Evolutionary conservation across 23 tunicate genomes (phyloP).

Genomic region (Halocynthia aurantium): DNA sequence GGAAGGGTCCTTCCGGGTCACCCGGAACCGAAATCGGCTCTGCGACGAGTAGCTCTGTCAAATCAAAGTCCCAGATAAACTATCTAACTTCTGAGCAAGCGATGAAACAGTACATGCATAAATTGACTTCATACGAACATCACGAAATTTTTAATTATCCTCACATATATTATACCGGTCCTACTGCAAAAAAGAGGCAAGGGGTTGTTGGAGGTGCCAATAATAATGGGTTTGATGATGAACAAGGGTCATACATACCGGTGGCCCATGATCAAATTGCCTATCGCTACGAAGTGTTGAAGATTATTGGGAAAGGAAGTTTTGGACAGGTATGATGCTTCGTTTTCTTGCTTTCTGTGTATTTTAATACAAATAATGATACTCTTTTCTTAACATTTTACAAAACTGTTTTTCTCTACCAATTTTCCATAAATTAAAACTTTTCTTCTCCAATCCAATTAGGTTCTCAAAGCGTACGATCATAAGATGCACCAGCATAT

Average conservation of each 20-base stretch:
- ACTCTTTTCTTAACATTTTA: background rate
- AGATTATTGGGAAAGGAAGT: conserved; percentile 92
- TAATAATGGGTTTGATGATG: conserved; percentile 93
- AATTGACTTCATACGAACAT: conserved; percentile 85
- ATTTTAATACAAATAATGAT: too few relatives aligned
- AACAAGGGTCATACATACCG: conserved; percentile 89
- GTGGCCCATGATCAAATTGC: conserved; percentile 94
- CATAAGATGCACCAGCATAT: conserved; percentile 88
- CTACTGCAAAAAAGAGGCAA: conserved; percentile 72
- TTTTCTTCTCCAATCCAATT: background rate
- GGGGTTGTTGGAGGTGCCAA: conserved; percentile 83
- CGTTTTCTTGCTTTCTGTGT: too few relatives aligned
- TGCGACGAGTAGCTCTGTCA: conserved; percentile 43
- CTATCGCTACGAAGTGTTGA: conserved; percentile 90
- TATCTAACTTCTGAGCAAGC: conserved; percentile 94
- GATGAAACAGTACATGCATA: conserved; percentile 97
- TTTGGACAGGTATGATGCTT: conserved; percentile 70
- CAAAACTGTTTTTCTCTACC: background rate
- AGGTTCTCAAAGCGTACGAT: conserved; percentile 93
- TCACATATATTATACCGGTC: conserved; percentile 83
- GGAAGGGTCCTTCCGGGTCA: conserved; percentile 17
- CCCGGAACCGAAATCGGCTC: conserved; percentile 47
- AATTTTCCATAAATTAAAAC: background rate
- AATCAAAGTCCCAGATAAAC: conserved; percentile 44
- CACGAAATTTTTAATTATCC: conserved; percentile 95